A percentile compares a stretch with the other conserved stretches of the same genome.
phyloP scores from a whole-genome alignment of 2,888 invertebrate genomes.

The Pammene fasciana region DNA sequence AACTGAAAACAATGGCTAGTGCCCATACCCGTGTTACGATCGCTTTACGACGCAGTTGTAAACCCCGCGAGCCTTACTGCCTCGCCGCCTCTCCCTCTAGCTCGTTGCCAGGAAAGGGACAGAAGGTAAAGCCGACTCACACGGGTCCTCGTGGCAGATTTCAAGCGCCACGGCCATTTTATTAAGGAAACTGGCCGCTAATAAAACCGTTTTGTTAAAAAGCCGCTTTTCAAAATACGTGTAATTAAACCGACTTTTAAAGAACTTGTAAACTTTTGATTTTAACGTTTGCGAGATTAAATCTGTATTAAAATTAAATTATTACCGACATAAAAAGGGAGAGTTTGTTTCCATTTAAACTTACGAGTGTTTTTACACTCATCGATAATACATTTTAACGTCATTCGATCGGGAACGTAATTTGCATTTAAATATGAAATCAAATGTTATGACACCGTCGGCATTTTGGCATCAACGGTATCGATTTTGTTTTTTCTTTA shows the following conservation, averaged over 20 bases:
- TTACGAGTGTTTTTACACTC: slow-evolving; percentile 12
- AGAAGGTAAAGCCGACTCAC: slow-evolving; percentile 25
- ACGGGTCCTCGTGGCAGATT: slow-evolving; percentile 30
- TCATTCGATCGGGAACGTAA: slow-evolving; percentile 10
- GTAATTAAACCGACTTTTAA: slow-evolving; percentile 31
- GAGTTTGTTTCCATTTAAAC: slow-evolving; percentile 13
- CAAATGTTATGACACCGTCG: slow-evolving; percentile 24
- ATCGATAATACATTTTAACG: slow-evolving; percentile 24
- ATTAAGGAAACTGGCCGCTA: slow-evolving; percentile 39
- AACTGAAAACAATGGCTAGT: slow-evolving; percentile 61
- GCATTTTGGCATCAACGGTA: slow-evolving; percentile 18
- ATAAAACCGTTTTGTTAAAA: slow-evolving; percentile 36
- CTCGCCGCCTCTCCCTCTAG: slow-evolving; percentile 16
- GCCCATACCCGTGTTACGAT: slow-evolving; percentile 57
- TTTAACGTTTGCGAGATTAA: slow-evolving; percentile 30
- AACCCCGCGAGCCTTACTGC: slow-evolving; percentile 35
- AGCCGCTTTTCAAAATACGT: slow-evolving; percentile 27
- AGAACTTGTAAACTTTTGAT: slow-evolving; percentile 31
- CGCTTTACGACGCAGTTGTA: slow-evolving; percentile 55
- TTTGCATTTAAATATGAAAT: slow-evolving; percentile 18
- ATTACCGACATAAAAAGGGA: slow-evolving; percentile 17
- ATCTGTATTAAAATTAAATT: slow-evolving; percentile 31
- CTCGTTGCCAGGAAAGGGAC: slow-evolving; percentile 8
- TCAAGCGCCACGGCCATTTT: slow-evolving; percentile 38
- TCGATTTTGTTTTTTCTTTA: slow-evolving; percentile 11